Percentiles rank a stretch among this genome's conserved stretches.
phyloP scores from a whole-genome alignment of 2,888 invertebrate species.

The Papilio demoleus region DNA sequence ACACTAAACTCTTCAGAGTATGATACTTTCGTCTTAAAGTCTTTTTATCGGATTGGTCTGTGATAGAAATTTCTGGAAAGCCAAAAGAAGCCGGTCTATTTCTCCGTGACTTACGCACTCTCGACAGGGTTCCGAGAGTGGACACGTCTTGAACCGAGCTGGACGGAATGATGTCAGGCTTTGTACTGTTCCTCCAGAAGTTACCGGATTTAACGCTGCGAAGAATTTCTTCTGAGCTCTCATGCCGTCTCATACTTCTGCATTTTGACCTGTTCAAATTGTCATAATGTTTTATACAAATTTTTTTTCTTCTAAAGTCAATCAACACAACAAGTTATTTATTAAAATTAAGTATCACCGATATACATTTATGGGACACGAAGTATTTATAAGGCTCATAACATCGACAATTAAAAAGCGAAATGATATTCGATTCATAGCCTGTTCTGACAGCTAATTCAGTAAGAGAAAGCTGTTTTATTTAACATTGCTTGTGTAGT shows the following conservation, averaged over 20 bases:
- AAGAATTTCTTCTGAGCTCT: slow-evolving; percentile 72
- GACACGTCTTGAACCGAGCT: slow-evolving; percentile 56
- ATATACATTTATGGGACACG: background rate
- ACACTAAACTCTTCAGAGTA: slow-evolving; percentile 70
- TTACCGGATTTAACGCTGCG: slow-evolving; percentile 70
- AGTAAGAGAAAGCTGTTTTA: too few species aligned
- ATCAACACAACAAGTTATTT: slow-evolving; percentile 16
- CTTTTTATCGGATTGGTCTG: slow-evolving; percentile 68
- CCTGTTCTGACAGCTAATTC: too few species aligned
- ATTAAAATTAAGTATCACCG: too few species aligned
- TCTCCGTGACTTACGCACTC: slow-evolving; percentile 61
- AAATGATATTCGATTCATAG: too few species aligned
- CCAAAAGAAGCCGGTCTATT: slow-evolving; percentile 66
- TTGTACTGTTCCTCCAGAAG: slow-evolving; percentile 72
- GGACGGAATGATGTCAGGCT: slow-evolving; percentile 75
- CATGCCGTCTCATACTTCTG: slow-evolving; percentile 60
- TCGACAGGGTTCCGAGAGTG: slow-evolving; percentile 54
- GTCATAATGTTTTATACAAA: background rate
- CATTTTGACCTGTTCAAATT: slow-evolving; percentile 50
- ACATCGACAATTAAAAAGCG: background rate
- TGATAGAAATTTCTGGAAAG: slow-evolving; percentile 76
- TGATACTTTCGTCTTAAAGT: slow-evolving; percentile 59
- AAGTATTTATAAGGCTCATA: slow-evolving; percentile 23
- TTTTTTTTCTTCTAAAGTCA: background rate
- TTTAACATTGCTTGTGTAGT: too few species aligned